Evolutionary conservation across 2,888 invertebrate species (phyloP).

Genomic region (Pachycephus smyrnensis): DNA sequence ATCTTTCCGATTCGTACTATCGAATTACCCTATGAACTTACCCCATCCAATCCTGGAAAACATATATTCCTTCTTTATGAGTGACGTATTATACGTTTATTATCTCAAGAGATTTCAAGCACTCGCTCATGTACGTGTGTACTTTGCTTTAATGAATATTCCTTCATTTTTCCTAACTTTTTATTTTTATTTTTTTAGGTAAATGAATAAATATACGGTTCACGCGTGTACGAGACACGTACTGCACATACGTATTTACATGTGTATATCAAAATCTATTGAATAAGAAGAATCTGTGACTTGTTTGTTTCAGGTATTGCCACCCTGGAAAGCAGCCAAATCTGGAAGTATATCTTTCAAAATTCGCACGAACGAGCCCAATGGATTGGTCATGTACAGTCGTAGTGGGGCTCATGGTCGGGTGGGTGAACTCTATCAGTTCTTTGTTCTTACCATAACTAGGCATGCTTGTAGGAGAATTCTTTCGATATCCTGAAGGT

Average conservation of each 20-base stretch:
- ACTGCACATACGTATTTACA: neutral
- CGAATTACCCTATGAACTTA: neutral
- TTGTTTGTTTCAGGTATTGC: slow-evolving; percentile 77
- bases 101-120: neutral
- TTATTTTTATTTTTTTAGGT: neutral
- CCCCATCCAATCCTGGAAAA: neutral
- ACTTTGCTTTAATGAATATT: neutral
- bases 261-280: neutral
- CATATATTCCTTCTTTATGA: neutral
- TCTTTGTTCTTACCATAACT: neutral
- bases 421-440: slow-evolving; percentile 36
- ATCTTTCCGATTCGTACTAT: neutral
- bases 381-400: slow-evolving; percentile 94
- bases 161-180: neutral
- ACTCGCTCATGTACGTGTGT: neutral
- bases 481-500: too few relatives aligned
- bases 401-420: slow-evolving; percentile 72
- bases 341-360: slow-evolving; percentile 93
- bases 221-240: too few relatives aligned
- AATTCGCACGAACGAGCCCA: slow-evolving; percentile 94
- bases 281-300: slow-evolving; percentile 10
- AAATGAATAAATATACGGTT: neutral
- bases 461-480: too few relatives aligned
- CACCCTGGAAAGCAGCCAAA: slow-evolving; percentile 92
- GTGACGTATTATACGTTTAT: neutral